Base-by-base conservation (phyloP, 2,888 invertebrate species). In the Heliconius ismenius region DNA sequence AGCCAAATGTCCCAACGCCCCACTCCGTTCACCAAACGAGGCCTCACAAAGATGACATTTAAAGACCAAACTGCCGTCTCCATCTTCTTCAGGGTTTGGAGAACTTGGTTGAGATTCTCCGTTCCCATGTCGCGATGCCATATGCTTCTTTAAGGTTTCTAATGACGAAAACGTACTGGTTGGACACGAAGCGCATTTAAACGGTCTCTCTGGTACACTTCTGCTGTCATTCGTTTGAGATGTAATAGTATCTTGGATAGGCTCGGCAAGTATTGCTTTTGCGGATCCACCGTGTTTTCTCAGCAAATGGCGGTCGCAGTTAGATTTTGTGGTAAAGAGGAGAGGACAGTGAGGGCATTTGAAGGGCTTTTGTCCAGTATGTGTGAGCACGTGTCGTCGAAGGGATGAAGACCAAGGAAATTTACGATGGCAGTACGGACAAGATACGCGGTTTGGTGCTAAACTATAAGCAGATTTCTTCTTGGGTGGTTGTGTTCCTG, bases 351-450 rank as follows among this genome's bases (percentile, higher is more conserved):
- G 97, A 0, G 97, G 97, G 89, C 99, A 99, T 87, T 98, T 98
- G 94, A 97, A 99, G 0, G 99, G 99, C 87, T 99, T 99, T 87
- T 99, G 98, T 3, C 97, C 98, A 0, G 99, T 99, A 89, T 99
- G 99, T 0, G 99, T 99, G 10, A 98, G 92, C 60, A 99, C 97
- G 89, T 99, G 99, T 15, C 99, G 96, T n/a, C 98, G 96, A 39
- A 99, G 94, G 0, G 98, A 99, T 43, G 98, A 98, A 0, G 98
- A 97, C 99, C 99, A 99, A 0, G 99, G 99, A 90, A 99, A 99
- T 87, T 98, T 98, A 63, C 99, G 95, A 83, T 97, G 96, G 90
- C 99, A 99, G 86, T 98, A 98, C 0, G 98, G 98, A 84, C 99
- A 99, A 70, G 97, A 96, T 1, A 99, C 98, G 36, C 98, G 96